Conservation (phyloP, 2,888 invertebrate genomes). For the Troglohyphantes excavatus region DNA sequence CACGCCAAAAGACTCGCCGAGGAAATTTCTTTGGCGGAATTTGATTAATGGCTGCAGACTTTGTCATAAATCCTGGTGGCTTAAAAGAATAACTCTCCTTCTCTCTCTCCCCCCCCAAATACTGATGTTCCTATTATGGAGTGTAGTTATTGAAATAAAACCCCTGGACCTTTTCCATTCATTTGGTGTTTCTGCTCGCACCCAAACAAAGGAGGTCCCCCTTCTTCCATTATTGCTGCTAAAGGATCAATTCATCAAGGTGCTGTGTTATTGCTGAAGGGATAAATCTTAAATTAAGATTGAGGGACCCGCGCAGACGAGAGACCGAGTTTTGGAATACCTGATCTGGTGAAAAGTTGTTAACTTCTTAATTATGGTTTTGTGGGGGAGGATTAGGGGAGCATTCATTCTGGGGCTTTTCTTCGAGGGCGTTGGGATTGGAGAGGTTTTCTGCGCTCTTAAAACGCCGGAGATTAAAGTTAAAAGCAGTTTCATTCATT, state of each 20-base stretch:
- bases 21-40: conserved; percentile 61
- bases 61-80: conserved; percentile 76
- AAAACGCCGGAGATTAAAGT: neutral
- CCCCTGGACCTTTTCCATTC: conserved; percentile 66
- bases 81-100: conserved; percentile 72
- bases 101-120: conserved; percentile 25
- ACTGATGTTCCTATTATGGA: conserved; percentile 75
- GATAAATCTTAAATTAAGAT: conserved; percentile 74
- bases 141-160: conserved; percentile 78
- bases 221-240: conserved; percentile 47
- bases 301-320: neutral
- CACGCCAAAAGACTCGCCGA: conserved; percentile 51
- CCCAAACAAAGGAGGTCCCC: conserved; percentile 63
- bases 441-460: neutral
- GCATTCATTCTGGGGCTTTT: neutral
- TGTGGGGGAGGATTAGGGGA: conserved; percentile 55
- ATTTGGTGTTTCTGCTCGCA: conserved; percentile 51
- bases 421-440: neutral
- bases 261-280: conserved; percentile 72
- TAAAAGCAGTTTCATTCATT: neutral
- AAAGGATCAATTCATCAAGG: conserved; percentile 73
- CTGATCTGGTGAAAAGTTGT: conserved; percentile 22
- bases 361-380: conserved; percentile 70
- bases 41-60: conserved; percentile 74
- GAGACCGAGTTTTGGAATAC: neutral